Percentiles rank a stretch among this genome's conserved stretches.
phyloP scores from a whole-genome alignment of 2,113 vertebrate genomes.

The Saiga tatarica region DNA sequence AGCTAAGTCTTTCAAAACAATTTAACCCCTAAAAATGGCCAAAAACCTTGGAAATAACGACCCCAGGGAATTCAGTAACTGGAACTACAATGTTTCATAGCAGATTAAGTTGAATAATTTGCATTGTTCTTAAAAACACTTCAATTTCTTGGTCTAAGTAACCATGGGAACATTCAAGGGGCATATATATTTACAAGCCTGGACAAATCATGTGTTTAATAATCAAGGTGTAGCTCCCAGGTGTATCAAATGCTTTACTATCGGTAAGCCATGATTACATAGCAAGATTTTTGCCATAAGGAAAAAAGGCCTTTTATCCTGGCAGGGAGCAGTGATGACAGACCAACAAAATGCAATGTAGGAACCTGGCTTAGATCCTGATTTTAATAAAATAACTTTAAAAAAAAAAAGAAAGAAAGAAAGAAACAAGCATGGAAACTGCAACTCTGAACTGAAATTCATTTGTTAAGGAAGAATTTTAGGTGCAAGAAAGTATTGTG shows the following conservation, averaged over 20 bases:
- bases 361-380: background rate
- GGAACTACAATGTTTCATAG: slow-evolving; percentile 36
- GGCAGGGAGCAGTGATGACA: background rate
- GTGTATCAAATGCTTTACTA: background rate
- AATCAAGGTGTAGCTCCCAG: slow-evolving; percentile 45
- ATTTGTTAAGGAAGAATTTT: background rate
- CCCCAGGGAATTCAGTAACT: slow-evolving; percentile 10
- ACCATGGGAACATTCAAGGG: slow-evolving; percentile 53
- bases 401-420: background rate
- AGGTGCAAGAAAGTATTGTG: background rate
- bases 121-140: slow-evolving; percentile 63
- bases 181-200: slow-evolving; percentile 28
- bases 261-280: slow-evolving; percentile 49
- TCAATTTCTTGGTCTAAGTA: slow-evolving; percentile 48
- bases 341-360: background rate
- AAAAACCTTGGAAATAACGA: slow-evolving; percentile 50
- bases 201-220: slow-evolving; percentile 9
- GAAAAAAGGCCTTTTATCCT: slow-evolving; percentile 9
- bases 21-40: background rate
- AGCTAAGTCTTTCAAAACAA: background rate
- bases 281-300: slow-evolving; percentile 29
- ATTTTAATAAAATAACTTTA: slow-evolving; percentile 40
- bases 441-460: slow-evolving; percentile 23
- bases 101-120: slow-evolving; percentile 56
- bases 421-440: background rate